Evolutionary conservation across 2,797 vertebrate genomes (phyloP), one percentile per base, ranked within the genome.

Genomic region (Phrynocephalus forsythii): DNA sequence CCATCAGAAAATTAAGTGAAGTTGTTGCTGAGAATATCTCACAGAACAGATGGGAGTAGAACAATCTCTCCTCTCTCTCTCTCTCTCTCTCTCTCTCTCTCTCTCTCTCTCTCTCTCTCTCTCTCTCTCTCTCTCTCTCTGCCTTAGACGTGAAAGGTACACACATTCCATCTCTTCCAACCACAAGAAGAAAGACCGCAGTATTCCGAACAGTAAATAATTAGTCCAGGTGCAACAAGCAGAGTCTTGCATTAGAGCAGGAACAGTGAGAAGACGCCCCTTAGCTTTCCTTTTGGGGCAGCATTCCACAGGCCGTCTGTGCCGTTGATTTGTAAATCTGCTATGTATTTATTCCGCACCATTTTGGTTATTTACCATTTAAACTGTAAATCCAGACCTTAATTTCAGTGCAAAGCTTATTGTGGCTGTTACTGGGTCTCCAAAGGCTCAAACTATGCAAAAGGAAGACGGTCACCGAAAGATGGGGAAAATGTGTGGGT

Each of bases 381-480:
- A 3, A 75, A 33, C 13, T 15, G 13, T 89, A 89, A 91, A 84
- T 60, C 80, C 77, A 82, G 72, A 87, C 86, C 78, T 90, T 4
- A 0, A 0, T 88, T 83, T 88, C 86, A 88, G 88, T 52, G 26
- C 52, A 63, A 90, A 6, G 24, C 26, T 82, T 83, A 30, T 86
- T 93, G 90, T 0, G 9, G 78, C 68, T 88, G 22, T 89, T 85
- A 90, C 92, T 89, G 94, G 63, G 85, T 73, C 20, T 93, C 60
- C 16, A 20, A 63, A 18, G 16, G 18, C 60, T 84, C 91, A 73
- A 92, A 93, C 89, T 89, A 48, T 44, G 78, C 26, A 48, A 78
- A 91, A 89, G 66, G 22, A 30, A 71, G 93, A 83, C 52, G 5
- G 56, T 44, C 68, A 90, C 63, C 28, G 87, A 50, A 84, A 84